These are phyloP conservation scores for Calypte anna DNA, from an alignment of 2,113 vertebrate genomes.

Conservation along the genomic window DNA sequence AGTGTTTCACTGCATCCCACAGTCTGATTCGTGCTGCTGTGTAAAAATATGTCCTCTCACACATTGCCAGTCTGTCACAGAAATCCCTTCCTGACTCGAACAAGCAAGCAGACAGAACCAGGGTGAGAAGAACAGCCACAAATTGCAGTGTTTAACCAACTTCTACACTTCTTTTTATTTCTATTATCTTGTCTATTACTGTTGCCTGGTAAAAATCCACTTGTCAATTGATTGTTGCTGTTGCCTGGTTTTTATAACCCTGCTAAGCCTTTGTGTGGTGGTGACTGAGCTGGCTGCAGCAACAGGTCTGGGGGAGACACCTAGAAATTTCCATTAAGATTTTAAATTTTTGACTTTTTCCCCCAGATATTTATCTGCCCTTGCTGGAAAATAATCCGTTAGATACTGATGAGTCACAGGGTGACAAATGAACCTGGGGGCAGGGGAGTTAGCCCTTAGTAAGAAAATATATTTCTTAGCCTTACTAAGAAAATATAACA, in stretches of 20 bases:
- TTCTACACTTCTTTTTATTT: not conserved
- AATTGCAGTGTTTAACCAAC: not conserved
- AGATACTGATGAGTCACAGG: not conserved
- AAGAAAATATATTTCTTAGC: not conserved
- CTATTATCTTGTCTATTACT: not conserved
- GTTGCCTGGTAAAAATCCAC: not conserved
- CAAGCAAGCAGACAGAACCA: not conserved
- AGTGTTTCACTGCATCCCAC: not conserved
- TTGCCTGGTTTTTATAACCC: not conserved
- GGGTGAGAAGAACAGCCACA: not conserved
- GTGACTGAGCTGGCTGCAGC: not conserved
- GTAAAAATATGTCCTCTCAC: not conserved
- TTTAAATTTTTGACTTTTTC: too few relatives aligned
- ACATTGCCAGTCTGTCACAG: constrained; percentile 12
- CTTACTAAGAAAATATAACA: not conserved
- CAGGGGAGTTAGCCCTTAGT: too few relatives aligned
- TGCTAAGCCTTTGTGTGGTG: not conserved
- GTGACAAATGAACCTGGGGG: not conserved
- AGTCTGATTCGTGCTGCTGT: not conserved
- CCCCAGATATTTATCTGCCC: not conserved
- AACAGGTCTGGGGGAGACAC: not conserved
- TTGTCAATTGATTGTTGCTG: not conserved
- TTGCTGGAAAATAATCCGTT: not conserved
- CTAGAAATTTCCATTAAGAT: not conserved
- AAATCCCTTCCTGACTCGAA: not conserved